Evolutionary conservation across 2,797 vertebrate species (phyloP).

Genomic region (Pelodytes ibericus): DNA sequence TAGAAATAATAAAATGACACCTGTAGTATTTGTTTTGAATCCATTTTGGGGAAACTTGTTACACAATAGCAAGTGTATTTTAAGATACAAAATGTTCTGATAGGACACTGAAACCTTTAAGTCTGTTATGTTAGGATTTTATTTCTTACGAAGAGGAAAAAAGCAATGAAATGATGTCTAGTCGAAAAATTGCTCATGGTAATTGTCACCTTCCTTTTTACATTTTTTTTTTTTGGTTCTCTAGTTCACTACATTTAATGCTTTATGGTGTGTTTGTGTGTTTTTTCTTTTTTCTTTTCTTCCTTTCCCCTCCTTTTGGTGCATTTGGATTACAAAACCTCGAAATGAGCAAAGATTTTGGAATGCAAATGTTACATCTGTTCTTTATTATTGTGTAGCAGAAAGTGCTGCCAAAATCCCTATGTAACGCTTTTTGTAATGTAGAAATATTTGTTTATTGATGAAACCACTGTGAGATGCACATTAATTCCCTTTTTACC

Average conservation of each 20-base stretch:
- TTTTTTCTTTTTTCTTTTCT: constrained; percentile 28
- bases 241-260: not conserved
- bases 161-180: too few species aligned
- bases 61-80: too few species aligned
- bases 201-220: too few species aligned
- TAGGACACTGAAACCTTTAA: too few species aligned
- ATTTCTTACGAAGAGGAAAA: too few species aligned
- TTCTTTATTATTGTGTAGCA: constrained; percentile 63
- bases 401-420: constrained; percentile 59
- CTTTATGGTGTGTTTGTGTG: constrained; percentile 13
- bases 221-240: not conserved
- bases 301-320: constrained; percentile 16
- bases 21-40: too few species aligned
- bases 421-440: constrained; percentile 68
- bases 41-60: too few species aligned
- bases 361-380: constrained; percentile 72
- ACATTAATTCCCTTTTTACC: not conserved
- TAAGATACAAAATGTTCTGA: too few species aligned
- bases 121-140: too few species aligned
- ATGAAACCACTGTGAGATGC: constrained; percentile 59
- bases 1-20: too few species aligned
- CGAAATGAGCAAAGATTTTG: constrained; percentile 63
- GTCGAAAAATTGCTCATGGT: too few species aligned
- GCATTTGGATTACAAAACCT: constrained; percentile 53
- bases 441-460: constrained; percentile 68